phyloP scores from a whole-genome alignment of 2,113 vertebrate genomes.

The Leptobrachium leishanense region DNA sequence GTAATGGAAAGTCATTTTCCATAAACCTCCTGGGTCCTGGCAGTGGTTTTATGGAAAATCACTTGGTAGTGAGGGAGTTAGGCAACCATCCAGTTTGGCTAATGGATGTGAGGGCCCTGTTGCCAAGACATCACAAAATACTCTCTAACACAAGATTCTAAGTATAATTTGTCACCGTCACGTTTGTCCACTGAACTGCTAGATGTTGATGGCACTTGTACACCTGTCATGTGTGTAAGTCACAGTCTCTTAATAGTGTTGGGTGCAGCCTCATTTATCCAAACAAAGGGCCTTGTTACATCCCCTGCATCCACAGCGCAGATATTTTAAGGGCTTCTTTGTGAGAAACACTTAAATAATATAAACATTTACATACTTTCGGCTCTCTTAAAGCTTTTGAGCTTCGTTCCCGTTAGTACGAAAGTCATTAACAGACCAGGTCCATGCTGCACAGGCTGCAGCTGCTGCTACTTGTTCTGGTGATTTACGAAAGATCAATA shows the following conservation, averaged over 20 bases:
- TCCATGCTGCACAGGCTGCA: neutral
- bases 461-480: slow-evolving; percentile 13
- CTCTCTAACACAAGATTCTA: too few species aligned
- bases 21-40: too few species aligned
- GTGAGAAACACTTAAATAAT: slow-evolving; percentile 33
- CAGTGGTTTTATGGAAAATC: too few species aligned
- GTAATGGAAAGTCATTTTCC: too few species aligned
- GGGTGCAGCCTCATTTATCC: neutral
- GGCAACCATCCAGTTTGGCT: too few species aligned
- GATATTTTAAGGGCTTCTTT: slow-evolving; percentile 38
- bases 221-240: slow-evolving; percentile 3
- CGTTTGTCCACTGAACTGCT: neutral
- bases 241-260: neutral
- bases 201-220: neutral
- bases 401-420: slow-evolving; percentile 23
- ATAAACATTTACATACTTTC: slow-evolving; percentile 41
- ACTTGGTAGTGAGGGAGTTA: too few species aligned
- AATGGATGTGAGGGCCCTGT: too few species aligned
- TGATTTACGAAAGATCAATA: neutral
- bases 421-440: slow-evolving; percentile 31
- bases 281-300: slow-evolving; percentile 4
- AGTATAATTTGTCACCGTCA: too few species aligned
- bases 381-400: neutral
- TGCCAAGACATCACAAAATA: too few species aligned
- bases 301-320: neutral